A percentile compares a stretch with the other conserved stretches of the same genome.
Conservation (phyloP, 2,113 vertebrate species). For the Dipodomys ordii region DNA sequence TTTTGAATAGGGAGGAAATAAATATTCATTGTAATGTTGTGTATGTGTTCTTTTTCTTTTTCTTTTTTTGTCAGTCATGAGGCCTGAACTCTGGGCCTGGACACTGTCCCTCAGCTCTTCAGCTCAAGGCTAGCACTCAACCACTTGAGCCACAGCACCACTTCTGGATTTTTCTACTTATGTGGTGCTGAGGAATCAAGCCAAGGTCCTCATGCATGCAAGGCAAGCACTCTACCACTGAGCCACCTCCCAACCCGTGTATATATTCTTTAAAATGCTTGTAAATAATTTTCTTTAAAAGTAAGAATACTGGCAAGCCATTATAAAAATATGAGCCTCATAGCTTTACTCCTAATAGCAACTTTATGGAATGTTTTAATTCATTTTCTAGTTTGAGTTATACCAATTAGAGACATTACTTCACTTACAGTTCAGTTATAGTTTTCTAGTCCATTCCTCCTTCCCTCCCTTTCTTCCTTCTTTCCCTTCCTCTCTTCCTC, state of each 20-base stretch:
- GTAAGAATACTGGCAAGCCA: constrained; percentile 14
- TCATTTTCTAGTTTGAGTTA: neutral
- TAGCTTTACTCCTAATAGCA: neutral
- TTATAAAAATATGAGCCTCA: neutral
- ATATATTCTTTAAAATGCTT: constrained; percentile 65
- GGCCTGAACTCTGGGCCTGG: no score
- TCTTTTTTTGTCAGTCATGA: no score
- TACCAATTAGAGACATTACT: neutral
- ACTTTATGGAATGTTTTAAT: neutral
- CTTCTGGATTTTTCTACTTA: no score
- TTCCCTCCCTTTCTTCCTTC: no score
- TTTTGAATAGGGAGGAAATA: constrained; percentile 65
- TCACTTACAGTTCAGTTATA: neutral
- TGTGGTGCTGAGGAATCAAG: no score
- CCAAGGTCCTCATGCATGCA: no score
- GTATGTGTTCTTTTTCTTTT: neutral
- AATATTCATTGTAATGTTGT: constrained; percentile 55
- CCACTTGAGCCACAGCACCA: no score
- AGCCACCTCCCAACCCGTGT: no score
- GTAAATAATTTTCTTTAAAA: constrained; percentile 6
- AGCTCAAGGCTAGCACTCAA: no score
- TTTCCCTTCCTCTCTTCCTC: no score
- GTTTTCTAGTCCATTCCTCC: neutral
- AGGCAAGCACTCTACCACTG: no score
- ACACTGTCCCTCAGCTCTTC: no score